Evolutionary conservation across 2,113 vertebrate species (phyloP).

Genomic region (Tapirus terrestris): DNA sequence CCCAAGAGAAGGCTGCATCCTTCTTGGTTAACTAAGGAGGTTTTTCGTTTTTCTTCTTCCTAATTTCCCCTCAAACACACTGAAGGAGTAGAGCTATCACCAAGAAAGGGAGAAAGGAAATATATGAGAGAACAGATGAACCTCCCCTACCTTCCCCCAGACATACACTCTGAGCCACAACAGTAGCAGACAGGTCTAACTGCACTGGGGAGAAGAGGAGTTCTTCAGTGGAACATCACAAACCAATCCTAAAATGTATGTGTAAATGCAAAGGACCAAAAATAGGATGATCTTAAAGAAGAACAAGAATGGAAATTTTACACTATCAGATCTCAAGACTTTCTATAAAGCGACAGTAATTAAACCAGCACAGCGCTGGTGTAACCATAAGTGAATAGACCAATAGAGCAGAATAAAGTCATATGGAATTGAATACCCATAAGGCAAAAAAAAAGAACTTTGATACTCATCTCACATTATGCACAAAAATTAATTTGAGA

Average conservation of each 20-base stretch:
- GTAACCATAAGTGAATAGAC: too few species aligned
- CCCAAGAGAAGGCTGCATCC: not conserved
- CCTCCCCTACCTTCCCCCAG: not conserved
- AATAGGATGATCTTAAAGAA: not conserved
- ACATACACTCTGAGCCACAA: not conserved
- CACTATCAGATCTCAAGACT: not conserved
- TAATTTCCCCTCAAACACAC: not conserved
- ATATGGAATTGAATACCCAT: not conserved
- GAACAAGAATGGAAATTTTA: not conserved
- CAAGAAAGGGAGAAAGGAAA: not conserved
- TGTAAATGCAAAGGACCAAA: not conserved
- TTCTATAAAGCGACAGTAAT: not conserved
- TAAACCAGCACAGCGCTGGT: too few species aligned
- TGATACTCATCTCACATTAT: not conserved
- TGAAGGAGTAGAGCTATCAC: not conserved
- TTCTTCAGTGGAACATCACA: not conserved
- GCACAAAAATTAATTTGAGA: not conserved
- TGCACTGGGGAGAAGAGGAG: not conserved
- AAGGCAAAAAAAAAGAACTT: not conserved
- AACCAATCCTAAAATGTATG: not conserved
- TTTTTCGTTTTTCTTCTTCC: not conserved
- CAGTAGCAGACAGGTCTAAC: not conserved
- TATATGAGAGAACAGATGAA: not conserved
- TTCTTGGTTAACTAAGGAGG: not conserved
- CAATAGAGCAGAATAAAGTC: not conserved